Evolutionary conservation across 1,140 invertebrate species (phyloP), one percentile per base, ranked within the genome.

Genomic region (Drosophila quadrilineata): DNA sequence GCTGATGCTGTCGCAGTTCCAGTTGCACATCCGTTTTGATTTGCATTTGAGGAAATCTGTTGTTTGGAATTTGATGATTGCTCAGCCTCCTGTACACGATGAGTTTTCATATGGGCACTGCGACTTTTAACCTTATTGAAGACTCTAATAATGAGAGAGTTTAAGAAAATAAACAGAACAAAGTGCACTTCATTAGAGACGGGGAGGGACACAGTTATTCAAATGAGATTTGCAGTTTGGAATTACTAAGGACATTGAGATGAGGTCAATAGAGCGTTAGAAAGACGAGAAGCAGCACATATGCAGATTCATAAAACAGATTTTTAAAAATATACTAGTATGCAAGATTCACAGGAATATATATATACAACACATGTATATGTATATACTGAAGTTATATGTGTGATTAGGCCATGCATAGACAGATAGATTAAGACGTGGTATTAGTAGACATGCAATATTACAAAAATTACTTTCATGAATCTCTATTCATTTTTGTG

Each of bases 51-150:
- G 17, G 63, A 38, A 10, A 46, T 26, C 22, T 73, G 58, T 29
- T 73, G 71, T 33, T 79, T 76, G 5, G 62, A 54, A 33, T 69
- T 74, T 2, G 64, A 12, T 19, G 54, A 65, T 26, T 85, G 77
- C 72, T 94, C 93, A 65, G 92, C 91, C 79, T 95, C 94, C 73
- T 94, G 93, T 87, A 95, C 94, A 82, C 95, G 93, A 92, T 99
- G 97, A 63, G 96, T 98, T 92, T 98, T 98, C 97, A 98, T 99
- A 91, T 99, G 97, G 52, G 97, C 97, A 92, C 96, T 98, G 91
- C 97, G 94, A 93, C 97, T 98, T 93, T 98, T 98, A 77, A 98
- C 96, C 94, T 98, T 98, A 91, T 94, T 94, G 93, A 98, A 99
- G 91, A 98, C 94, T 93, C 97, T 98, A 93, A 92, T 74, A 59